phyloP scores from a whole-genome alignment of 2,888 invertebrate species.

The Hydriomena furcata region DNA sequence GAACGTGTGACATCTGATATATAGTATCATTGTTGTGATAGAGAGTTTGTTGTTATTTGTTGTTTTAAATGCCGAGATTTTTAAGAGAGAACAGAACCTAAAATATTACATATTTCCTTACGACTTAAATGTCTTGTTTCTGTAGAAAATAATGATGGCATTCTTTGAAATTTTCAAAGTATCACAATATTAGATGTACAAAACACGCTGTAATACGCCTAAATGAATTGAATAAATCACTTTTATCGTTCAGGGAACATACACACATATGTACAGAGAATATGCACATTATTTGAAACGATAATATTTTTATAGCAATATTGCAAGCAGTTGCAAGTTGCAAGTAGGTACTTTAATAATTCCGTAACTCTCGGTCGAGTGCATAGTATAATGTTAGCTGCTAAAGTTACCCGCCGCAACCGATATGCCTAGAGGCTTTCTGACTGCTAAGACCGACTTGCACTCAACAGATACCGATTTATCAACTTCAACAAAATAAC shows the following conservation, averaged over 20 bases:
- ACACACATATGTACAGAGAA: too few species aligned
- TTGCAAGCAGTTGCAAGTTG: too few species aligned
- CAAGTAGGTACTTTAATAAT: constrained; percentile 3
- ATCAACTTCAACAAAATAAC: neutral
- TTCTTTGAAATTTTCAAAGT: neutral
- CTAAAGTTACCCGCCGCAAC: constrained; percentile 44
- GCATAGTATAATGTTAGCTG: constrained; percentile 42
- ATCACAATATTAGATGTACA: neutral
- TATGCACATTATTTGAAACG: too few species aligned
- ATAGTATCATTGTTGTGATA: constrained; percentile 34
- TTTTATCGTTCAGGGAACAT: neutral
- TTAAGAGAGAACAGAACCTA: neutral
- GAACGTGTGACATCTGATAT: constrained; percentile 47
- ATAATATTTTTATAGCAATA: constrained; percentile 7
- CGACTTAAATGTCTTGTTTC: too few species aligned
- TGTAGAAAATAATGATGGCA: neutral
- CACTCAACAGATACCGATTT: neutral
- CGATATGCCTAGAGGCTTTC: constrained; percentile 36
- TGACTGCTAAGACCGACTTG: constrained; percentile 32
- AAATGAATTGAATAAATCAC: constrained; percentile 14
- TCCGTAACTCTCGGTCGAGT: constrained; percentile 10
- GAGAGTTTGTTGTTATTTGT: constrained; percentile 10
- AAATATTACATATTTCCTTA: too few species aligned
- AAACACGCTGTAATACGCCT: neutral
- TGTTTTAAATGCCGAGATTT: constrained; percentile 15